Evolutionary conservation across 2,888 invertebrate genomes (phyloP), one percentile per base, ranked within the genome.

Genomic region (Ferrisia virgata): DNA sequence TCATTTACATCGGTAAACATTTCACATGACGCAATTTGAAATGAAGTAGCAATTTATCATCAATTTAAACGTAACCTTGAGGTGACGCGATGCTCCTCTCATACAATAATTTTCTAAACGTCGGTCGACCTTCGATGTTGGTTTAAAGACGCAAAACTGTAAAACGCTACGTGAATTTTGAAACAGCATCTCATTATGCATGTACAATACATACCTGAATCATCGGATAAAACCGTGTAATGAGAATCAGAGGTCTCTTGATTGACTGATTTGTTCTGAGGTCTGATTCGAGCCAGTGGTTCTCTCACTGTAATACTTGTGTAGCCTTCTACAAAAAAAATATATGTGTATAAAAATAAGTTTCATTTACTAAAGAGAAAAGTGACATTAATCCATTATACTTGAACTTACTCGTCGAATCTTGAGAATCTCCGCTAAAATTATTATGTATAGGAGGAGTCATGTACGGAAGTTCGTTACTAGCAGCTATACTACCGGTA

Each of bases 281-380:
- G 39, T 86, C 94, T 91, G 86, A 94, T 93, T 88, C 93, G 93
- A 3, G 95, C 95, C 85, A 96, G 89, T 0, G 96, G 96, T 88
- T 96, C 96, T 22, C 96, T 91, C 1, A 96, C 96, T 86, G 95
- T 96, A 86, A 96, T 96, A 88, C 96, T 96, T 0, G 96, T 96
- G 88, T 96, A 96, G 76, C 96, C 96, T 91, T 96, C 95, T 95
- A 89, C 36, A 90, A 89, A 86, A 85, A 87, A 18, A 85, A 85
- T 47, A 4, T 47, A n/a, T n/a, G 18, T 47, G 11, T 13, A 5
- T n/a, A 47, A 53, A 36, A 47, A 53, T 53, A 53, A 43, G n/a
- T n/a, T n/a, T n/a, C n/a, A n/a, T n/a, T n/a, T n/a, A n/a, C n/a
- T n/a, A n/a, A n/a, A n/a, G n/a, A n/a, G n/a, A n/a, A n/a, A n/a